A percentile compares a stretch with the other conserved stretches of the same genome.
Evolutionary conservation across 1,140 invertebrate species (phyloP).

Genomic region (Psix sp.): DNA sequence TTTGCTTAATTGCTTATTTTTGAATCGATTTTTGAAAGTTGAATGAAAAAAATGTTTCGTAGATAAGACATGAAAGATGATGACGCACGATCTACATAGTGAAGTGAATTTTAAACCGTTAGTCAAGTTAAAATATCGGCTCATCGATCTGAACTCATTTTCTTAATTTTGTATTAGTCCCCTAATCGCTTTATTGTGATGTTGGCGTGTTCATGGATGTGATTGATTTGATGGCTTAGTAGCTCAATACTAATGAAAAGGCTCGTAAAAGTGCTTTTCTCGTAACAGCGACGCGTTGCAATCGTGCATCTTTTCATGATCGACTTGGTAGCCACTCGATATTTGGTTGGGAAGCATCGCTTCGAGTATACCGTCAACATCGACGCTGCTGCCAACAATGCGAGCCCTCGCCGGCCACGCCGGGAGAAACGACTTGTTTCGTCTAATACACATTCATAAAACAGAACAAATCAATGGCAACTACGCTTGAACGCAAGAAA

Average conservation of each 20-base stretch:
- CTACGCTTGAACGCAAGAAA: slow-evolving; percentile 18
- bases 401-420: no score
- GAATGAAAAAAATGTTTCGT: no score
- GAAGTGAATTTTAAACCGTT: no score
- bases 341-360: slow-evolving; percentile 51
- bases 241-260: not conserved
- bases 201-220: slow-evolving; percentile 3
- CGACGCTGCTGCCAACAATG: slow-evolving; percentile 11
- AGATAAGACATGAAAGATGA: no score
- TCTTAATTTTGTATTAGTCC: not conserved
- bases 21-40: no score
- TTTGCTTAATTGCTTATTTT: no score
- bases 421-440: slow-evolving; percentile 1
- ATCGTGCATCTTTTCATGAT: slow-evolving; percentile 55
- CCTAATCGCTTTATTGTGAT: slow-evolving; percentile 2
- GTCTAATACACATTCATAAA: slow-evolving; percentile 20
- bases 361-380: slow-evolving; percentile 15
- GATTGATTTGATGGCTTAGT: slow-evolving; percentile 6
- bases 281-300: slow-evolving; percentile 33
- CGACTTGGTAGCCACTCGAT: slow-evolving; percentile 43
- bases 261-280: slow-evolving; percentile 27
- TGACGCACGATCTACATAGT: no score
- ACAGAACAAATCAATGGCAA: slow-evolving; percentile 25
- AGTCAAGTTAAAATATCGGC: not conserved
- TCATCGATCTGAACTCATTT: slow-evolving; percentile 5